phyloP scores from a whole-genome alignment of 1,140 invertebrate species.

The Alviniconcha marisindica region DNA sequence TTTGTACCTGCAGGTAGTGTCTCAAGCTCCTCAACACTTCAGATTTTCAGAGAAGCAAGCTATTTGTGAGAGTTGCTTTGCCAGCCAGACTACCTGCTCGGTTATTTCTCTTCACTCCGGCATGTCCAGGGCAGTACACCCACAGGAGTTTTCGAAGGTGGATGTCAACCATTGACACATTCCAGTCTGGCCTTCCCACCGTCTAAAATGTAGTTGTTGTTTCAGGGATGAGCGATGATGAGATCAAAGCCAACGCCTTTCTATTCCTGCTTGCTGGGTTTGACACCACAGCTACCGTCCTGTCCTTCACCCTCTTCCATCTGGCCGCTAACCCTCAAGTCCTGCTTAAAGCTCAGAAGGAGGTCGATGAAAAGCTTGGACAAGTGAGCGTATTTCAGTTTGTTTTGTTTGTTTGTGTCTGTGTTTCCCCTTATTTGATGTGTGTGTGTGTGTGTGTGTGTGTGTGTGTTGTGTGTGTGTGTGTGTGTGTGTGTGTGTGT shows the following conservation, averaged over 20 bases:
- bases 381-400: not conserved
- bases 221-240: slow-evolving; percentile 72
- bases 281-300: slow-evolving; percentile 80
- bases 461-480: slow-evolving; percentile 11
- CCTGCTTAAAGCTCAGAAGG: slow-evolving; percentile 56
- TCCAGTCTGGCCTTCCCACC: too few species aligned
- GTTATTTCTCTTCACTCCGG: too few species aligned
- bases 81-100: too few species aligned
- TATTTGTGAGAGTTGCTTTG: too few species aligned
- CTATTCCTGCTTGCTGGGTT: slow-evolving; percentile 84
- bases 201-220: too few species aligned
- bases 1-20: too few species aligned
- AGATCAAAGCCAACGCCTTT: slow-evolving; percentile 82
- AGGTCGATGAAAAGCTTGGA: slow-evolving; percentile 20
- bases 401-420: not conserved
- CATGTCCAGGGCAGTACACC: too few species aligned
- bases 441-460: slow-evolving; percentile 13
- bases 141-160: too few species aligned
- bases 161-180: too few species aligned
- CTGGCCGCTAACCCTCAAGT: slow-evolving; percentile 80
- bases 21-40: too few species aligned
- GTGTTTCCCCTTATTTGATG: too few species aligned
- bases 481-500: not conserved
- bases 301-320: slow-evolving; percentile 79
- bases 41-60: too few species aligned